A percentile compares a stretch with the other conserved stretches of the same genome.
phyloP scores from a whole-genome alignment of 2,113 vertebrate genomes.

The Rhabdomys dilectus region DNA sequence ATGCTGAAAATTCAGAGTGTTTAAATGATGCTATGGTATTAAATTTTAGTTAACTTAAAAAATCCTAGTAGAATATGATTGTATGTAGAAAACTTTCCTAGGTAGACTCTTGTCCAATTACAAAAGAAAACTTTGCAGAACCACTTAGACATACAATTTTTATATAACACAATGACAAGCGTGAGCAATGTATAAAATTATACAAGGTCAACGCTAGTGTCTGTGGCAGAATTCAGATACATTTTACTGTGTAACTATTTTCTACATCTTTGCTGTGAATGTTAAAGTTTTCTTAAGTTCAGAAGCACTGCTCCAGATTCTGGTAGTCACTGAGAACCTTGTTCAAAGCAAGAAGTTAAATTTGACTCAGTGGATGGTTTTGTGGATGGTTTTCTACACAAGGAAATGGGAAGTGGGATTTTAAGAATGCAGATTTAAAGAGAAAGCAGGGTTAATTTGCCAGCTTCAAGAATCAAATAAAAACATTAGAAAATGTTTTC shows the following conservation, averaged over 20 bases:
- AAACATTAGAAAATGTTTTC: constrained; percentile 36
- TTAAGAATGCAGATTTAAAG: constrained; percentile 56
- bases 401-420: constrained; percentile 16
- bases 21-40: not conserved
- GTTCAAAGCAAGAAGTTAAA: constrained; percentile 30
- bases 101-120: not conserved
- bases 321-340: not conserved
- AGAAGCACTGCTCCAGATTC: constrained; percentile 28
- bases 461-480: constrained; percentile 16
- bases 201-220: constrained; percentile 8
- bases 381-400: not conserved
- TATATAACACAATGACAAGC: not conserved
- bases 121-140: not conserved
- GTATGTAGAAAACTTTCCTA: not conserved
- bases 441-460: constrained; percentile 19
- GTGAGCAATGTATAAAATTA: not conserved
- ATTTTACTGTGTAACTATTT: not conserved
- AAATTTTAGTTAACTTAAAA: not conserved
- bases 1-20: not conserved
- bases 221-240: not conserved
- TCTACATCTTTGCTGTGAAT: not conserved
- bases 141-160: not conserved
- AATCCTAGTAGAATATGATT: not conserved
- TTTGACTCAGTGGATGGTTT: constrained; percentile 27
- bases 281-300: not conserved